These are phyloP conservation scores for Oxyteleia sp. DNA, from an alignment of 2,888 invertebrate species.

Conservation along the genomic window DNA sequence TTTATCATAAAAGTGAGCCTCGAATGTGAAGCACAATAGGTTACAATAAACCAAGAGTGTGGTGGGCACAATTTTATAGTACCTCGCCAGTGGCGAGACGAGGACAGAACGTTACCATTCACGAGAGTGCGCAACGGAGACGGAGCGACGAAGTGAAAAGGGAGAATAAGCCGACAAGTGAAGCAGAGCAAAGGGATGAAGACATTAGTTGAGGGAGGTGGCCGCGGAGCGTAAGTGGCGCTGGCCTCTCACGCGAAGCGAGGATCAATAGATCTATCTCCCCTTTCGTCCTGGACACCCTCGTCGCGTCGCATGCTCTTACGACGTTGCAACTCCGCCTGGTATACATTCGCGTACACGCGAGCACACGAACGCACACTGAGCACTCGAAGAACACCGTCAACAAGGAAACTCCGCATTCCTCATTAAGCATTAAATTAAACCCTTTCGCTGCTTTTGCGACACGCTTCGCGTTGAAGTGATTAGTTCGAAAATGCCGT, in stretches of 20 bases:
- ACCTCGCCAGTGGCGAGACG: conserved; percentile 18
- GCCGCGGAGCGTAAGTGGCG: conserved; percentile 82
- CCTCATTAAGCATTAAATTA: conserved; percentile 78
- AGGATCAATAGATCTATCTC: conserved; percentile 83
- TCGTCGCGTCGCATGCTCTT: conserved; percentile 76
- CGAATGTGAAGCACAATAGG: conserved; percentile 33
- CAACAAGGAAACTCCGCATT: conserved; percentile 75
- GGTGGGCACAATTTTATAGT: conserved; percentile 22
- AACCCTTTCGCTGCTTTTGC: conserved; percentile 71
- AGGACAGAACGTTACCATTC: conserved; percentile 12
- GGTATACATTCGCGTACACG: conserved; percentile 50
- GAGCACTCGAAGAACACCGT: conserved; percentile 33
- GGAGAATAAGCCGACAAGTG: conserved; percentile 46
- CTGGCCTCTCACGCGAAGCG: conserved; percentile 83
- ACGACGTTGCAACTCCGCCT: conserved; percentile 68
- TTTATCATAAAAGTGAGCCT: conserved; percentile 30
- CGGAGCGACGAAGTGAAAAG: conserved; percentile 22
- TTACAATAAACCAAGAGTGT: conserved; percentile 29
- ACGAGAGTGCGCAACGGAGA: background rate
- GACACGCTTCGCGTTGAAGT: conserved; percentile 55
- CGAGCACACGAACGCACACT: too few relatives aligned
- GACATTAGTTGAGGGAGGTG: conserved; percentile 83
- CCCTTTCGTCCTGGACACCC: conserved; percentile 73
- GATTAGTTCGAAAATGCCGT: conserved; percentile 57
- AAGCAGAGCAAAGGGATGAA: conserved; percentile 80